Evolutionary conservation across 2,113 vertebrate genomes (phyloP).

Genomic region (Bos indicus): DNA sequence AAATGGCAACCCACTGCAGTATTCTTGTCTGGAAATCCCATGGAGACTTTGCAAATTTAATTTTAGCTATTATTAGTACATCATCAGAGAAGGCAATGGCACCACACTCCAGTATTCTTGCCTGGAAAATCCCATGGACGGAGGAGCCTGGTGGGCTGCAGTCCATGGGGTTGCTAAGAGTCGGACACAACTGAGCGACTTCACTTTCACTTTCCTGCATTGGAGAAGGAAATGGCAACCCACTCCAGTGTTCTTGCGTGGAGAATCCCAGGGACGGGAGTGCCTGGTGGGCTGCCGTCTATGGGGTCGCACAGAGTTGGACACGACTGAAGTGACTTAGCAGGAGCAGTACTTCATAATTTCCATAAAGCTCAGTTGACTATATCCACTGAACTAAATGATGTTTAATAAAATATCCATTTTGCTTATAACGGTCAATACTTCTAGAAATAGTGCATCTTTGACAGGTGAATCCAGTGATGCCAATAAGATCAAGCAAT

Average conservation of each 20-base stretch:
- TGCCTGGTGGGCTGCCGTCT: background rate
- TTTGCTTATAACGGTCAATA: background rate
- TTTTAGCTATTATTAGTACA: background rate
- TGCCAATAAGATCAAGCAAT: background rate
- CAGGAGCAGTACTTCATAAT: background rate
- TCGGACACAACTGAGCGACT: background rate
- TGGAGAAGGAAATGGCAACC: background rate
- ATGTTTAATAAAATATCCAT: background rate
- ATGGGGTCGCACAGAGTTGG: background rate
- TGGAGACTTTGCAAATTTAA: background rate
- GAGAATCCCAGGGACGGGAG: background rate
- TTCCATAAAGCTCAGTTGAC: background rate
- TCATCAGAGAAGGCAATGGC: background rate
- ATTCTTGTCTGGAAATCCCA: background rate
- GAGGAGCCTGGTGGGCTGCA: background rate
- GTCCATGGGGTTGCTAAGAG: background rate
- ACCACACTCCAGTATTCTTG: background rate
- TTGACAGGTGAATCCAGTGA: background rate
- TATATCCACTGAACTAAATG: background rate
- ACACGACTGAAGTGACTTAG: background rate
- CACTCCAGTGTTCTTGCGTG: background rate
- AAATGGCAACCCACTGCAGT: background rate
- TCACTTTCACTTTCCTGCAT: background rate
- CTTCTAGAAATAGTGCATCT: background rate
- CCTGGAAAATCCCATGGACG: background rate